These are phyloP conservation scores for Catharus ustulatus DNA, from an alignment of 2,797 vertebrate genomes.

Conservation along the genomic window DNA sequence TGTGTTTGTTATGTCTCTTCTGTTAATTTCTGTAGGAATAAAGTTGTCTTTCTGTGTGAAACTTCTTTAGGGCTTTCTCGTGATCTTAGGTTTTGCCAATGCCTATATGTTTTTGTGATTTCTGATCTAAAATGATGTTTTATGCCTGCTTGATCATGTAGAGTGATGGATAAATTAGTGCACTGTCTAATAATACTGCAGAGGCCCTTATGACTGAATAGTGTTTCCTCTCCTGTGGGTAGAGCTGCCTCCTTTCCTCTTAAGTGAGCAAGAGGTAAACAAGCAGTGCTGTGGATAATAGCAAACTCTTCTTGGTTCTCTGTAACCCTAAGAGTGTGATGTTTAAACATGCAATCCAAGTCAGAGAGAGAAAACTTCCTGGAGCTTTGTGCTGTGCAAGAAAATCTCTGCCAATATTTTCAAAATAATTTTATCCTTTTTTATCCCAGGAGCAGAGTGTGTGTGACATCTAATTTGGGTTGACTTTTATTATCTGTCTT, in stretches of 20 bases:
- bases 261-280: not conserved
- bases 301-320: not conserved
- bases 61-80: not conserved
- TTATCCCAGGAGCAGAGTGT: not conserved
- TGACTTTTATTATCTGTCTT: not conserved
- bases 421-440: not conserved
- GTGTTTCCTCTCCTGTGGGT: not conserved
- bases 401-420: not conserved
- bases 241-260: not conserved
- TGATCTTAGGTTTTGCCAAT: accelerated
- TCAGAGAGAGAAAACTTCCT: not conserved
- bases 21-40: not conserved
- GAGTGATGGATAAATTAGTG: not conserved
- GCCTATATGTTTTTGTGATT: accelerated
- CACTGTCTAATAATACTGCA: not conserved
- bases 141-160: not conserved
- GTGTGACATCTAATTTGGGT: not conserved
- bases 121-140: not conserved
- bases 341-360: not conserved
- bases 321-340: not conserved
- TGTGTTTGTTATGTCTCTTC: not conserved
- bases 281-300: not conserved
- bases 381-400: not conserved
- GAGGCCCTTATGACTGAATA: not conserved
- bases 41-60: not conserved